Evolutionary conservation across 2,113 vertebrate species (phyloP).

Genomic region (Xenopus borealis): DNA sequence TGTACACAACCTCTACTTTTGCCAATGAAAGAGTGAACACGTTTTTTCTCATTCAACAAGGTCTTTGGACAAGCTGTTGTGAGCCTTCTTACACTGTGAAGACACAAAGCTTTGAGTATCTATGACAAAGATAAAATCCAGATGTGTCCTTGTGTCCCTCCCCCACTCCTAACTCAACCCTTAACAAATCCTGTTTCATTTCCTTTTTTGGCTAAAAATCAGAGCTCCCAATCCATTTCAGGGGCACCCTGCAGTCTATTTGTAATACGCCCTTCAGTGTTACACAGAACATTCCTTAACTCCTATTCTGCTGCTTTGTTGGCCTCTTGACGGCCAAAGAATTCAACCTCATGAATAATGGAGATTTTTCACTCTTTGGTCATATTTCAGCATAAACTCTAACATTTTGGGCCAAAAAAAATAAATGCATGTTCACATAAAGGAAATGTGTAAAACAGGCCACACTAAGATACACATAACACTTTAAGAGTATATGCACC

Average conservation of each 20-base stretch:
- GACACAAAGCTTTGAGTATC: conserved; percentile 57
- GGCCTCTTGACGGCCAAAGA: background rate
- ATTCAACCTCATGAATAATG: background rate
- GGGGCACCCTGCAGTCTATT: conserved; percentile 63
- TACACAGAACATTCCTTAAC: conserved; percentile 46
- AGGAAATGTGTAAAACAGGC: too few relatives aligned
- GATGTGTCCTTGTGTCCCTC: conserved; percentile 73
- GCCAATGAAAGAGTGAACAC: too few relatives aligned
- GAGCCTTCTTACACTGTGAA: conserved; percentile 51
- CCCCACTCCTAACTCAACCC: conserved; percentile 38
- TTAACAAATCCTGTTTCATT: conserved; percentile 80
- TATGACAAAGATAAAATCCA: conserved; percentile 88
- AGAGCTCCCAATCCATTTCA: conserved; percentile 64
- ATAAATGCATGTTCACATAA: too few relatives aligned
- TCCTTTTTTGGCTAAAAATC: conserved; percentile 99
- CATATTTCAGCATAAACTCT: too few relatives aligned
- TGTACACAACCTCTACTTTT: too few relatives aligned
- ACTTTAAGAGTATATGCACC: too few relatives aligned
- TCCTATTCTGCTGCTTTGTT: background rate
- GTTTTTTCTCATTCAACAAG: background rate
- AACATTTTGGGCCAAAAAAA: too few relatives aligned
- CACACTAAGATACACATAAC: too few relatives aligned
- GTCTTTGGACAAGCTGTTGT: conserved; percentile 7
- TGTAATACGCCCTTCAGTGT: conserved; percentile 53
- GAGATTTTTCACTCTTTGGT: too few relatives aligned